Base-by-base conservation (phyloP, 2,797 vertebrate species). In the Hypotaenidia philippensis region DNA sequence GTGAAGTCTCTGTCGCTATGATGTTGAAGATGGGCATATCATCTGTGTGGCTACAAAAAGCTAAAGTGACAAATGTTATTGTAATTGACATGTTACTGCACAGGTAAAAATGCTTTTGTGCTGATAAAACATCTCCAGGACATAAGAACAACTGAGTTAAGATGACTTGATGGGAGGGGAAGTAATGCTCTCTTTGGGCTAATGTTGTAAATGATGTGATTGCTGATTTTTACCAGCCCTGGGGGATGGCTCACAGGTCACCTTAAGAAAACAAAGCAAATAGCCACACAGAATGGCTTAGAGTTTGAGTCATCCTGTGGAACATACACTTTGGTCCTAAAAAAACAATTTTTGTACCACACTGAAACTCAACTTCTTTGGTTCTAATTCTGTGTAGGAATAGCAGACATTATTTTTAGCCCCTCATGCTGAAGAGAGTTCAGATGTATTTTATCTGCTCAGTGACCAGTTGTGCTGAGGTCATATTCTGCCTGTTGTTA, bases 211-310 rank as follows among this genome's bases (percentile, higher is more conserved):
- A 89, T 81, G 59, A 84, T 70, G 74, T 87, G 63, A 83, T 21
- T 90, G 83, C 63, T 90, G 83, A 66, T 63, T 96, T 89, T 94
- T 93, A 91, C 85, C 36, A 77, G 66, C 44, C 41, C 49, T 79
- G 53, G 50, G 60, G 10, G 70, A 79, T 55, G 60, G 77, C 63
- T 86, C 70, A 76, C n/a, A 57, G 83, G 74, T 95, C 93, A 86
- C 77, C 70, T 89, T 90, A 86, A 91, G 79, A 66, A 95, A 94
- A 50, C 85, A 94, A 93, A 88, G 55, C 85, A 94, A 91, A 88
- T 49, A 93, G n/a, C 68, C 63, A 36, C 10, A 56, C 44, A 83
- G 64, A 83, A 44, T 20, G 84, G n/a, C 63, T 66, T 41, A n/a
- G 57, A 49, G 56, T 34, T 91, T 94, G 85, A 93, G 63, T 92